These are phyloP conservation scores for Clavelina lepadiformis DNA, from an alignment of 23 tunicate species.

Conservation along the genomic window DNA sequence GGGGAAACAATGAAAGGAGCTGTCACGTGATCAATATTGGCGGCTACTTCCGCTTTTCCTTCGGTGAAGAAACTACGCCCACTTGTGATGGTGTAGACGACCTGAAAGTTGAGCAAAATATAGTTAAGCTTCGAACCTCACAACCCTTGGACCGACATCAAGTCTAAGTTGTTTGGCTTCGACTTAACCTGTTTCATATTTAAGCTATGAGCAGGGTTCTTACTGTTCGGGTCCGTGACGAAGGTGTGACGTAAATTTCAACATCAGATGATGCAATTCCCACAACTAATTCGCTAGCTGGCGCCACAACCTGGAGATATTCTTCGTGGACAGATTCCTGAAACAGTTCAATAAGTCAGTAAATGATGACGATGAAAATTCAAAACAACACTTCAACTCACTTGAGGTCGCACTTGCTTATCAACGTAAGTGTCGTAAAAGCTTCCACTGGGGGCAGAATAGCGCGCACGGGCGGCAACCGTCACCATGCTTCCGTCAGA, in stretches of 20 bases:
- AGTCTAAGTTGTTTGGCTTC: not conserved
- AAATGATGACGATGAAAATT: too few species aligned
- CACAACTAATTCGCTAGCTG: conserved; percentile 11
- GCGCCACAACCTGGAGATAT: conserved; percentile 37
- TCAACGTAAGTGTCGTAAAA: not conserved
- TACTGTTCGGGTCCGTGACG: conserved; percentile 30
- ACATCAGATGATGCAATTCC: conserved; percentile 17
- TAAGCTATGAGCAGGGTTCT: not conserved
- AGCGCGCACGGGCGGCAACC: conserved; percentile 1
- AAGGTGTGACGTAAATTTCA: conserved; percentile 38
- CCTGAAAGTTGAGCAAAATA: conserved; percentile 8
- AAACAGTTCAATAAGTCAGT: too few species aligned
- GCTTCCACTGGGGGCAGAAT: not conserved
- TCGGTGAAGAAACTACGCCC: conserved; percentile 8
- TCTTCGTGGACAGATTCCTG: conserved; percentile 38
- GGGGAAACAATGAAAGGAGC: conserved; percentile 23
- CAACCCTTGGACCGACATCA: not conserved
- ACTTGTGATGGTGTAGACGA: conserved; percentile 29
- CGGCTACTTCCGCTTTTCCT: conserved; percentile 7
- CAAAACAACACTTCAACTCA: not conserved
- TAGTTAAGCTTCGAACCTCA: not conserved
- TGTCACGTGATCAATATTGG: conserved; percentile 1
- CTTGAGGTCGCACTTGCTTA: conserved; percentile 14
- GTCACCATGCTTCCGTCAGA: conserved; percentile 3
- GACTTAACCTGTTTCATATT: not conserved